Base-by-base conservation (phyloP, 2,113 vertebrate genomes). In the Coracopsis vasa region DNA sequence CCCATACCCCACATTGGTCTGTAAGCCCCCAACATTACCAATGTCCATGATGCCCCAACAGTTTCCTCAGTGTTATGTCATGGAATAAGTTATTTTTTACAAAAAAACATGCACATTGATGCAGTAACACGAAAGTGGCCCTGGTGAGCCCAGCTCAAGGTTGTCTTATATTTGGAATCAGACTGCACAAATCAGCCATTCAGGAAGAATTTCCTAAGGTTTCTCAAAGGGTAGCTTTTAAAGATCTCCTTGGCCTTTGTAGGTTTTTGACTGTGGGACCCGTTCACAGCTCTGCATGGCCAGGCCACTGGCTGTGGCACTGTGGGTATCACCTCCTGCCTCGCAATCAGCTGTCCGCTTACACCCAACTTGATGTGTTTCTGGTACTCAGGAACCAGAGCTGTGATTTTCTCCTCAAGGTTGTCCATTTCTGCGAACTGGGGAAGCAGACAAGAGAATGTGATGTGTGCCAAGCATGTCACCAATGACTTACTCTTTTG, bases 291-390 rank as follows among this genome's bases (percentile, higher is more conserved):
- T 35, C 33, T 24, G 33, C 33, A 35, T 35, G 56, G 13, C 64
- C 13, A 3, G 0, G 27, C 31, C 21, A 7, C 31, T 3, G 1
- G 23, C 28, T 16, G 6, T 23, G 28, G 39, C 17, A 1, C 3
- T 6, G 7, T 14, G 13, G 5, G 18, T 18, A 45, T 25, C 86
- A 29, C 65, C 25, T 54, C 33, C 74, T 27, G 54, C 77, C 50
- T 10, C 1, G 4, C 53, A 28, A 11, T 37, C 1, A 0, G n/a
- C 42, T 7, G 4, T 50, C 44, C 42, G 5, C 6, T 12, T 8
- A 5, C 45, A 6, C 35, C 58, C 1, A 1, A 1, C 11, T 31
- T 2, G 8, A 4, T 6, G 18, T 11, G 2, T 2, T 58, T 29
- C 16, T 16, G 47, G 27, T 2, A 0, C 35, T 11, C 3, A 2